Conservation (phyloP, 2,888 invertebrate species). For the Adela reaumurella region DNA sequence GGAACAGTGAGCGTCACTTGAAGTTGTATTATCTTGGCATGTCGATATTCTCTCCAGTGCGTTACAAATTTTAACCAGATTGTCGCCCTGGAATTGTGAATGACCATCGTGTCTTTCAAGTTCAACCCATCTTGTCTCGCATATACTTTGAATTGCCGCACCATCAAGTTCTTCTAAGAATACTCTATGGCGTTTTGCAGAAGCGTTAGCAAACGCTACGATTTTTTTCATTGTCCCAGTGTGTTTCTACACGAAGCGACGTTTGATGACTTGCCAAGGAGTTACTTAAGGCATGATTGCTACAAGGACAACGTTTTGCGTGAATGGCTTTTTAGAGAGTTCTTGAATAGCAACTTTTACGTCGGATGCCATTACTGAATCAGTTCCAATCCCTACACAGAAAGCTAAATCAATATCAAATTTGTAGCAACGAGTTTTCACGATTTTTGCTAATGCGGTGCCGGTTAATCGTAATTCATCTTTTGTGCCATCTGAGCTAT, state of each 20-base stretch:
- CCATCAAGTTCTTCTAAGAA: conserved; percentile 6
- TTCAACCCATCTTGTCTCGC: conserved; percentile 11
- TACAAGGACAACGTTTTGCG: no score
- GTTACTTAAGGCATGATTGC: no score
- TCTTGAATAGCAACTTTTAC: no score
- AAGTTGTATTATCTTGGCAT: conserved; percentile 10
- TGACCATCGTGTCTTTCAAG: conserved; percentile 10
- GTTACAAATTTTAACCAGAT: conserved; percentile 11
- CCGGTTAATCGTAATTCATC: no score
- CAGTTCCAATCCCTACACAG: no score
- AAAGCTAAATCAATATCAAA: no score
- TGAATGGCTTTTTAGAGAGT: no score
- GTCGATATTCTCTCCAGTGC: conserved; percentile 10
- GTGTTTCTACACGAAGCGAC: conserved; percentile 12
- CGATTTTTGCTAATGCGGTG: no score
- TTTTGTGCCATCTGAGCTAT: no score
- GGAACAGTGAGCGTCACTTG: conserved; percentile 9
- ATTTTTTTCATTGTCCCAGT: conserved; percentile 10
- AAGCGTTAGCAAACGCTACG: conserved; percentile 10
- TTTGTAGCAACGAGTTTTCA: no score
- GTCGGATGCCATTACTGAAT: no score
- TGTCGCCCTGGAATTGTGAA: conserved; percentile 10
- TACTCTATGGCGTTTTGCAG: conserved; percentile 9
- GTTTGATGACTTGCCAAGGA: no score
- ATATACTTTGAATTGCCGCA: conserved; percentile 9